These are phyloP conservation scores for Dendrocopos noguchii DNA, from an alignment of 2,113 vertebrate species.

Conservation along the genomic window DNA sequence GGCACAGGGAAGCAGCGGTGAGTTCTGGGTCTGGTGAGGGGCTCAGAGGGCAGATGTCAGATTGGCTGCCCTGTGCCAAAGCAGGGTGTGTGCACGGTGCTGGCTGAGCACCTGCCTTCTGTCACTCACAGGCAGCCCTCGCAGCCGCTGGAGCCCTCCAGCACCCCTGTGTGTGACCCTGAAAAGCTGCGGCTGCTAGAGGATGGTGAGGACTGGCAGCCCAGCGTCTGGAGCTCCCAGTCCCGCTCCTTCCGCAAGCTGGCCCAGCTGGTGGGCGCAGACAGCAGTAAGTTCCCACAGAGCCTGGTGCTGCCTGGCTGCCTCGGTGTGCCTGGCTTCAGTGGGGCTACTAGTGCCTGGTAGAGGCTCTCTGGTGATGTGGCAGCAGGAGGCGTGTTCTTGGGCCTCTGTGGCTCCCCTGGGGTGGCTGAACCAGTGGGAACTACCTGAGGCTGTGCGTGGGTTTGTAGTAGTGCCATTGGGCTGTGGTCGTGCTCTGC, in stretches of 20 bases:
- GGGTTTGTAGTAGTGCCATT: accelerated
- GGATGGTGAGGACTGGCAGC: conserved; percentile 93
- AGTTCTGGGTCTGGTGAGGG: background rate
- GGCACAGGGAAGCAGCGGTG: background rate
- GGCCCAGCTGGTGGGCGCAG: conserved; percentile 27
- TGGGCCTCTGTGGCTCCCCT: background rate
- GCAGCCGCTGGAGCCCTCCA: conserved; percentile 68
- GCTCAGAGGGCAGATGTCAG: background rate
- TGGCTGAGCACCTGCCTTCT: conserved; percentile 32
- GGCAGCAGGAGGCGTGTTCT: background rate
- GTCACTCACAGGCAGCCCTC: conserved; percentile 80
- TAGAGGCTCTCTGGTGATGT: background rate
- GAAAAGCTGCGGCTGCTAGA: conserved; percentile 93
- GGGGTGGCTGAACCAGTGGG: background rate
- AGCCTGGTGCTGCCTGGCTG: background rate
- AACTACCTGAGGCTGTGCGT: accelerated
- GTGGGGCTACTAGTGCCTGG: background rate
- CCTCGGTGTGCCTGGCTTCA: accelerated
- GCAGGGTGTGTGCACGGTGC: background rate
- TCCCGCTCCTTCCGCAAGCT: conserved; percentile 23
- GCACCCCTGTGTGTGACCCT: conserved; percentile 83
- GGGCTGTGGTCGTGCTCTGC: accelerated
- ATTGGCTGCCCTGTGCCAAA: background rate
- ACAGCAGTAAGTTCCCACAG: conserved; percentile 79
- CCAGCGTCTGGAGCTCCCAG: conserved; percentile 82